Conservation (phyloP, 2,113 vertebrate species). For the Vulpes lagopus region DNA sequence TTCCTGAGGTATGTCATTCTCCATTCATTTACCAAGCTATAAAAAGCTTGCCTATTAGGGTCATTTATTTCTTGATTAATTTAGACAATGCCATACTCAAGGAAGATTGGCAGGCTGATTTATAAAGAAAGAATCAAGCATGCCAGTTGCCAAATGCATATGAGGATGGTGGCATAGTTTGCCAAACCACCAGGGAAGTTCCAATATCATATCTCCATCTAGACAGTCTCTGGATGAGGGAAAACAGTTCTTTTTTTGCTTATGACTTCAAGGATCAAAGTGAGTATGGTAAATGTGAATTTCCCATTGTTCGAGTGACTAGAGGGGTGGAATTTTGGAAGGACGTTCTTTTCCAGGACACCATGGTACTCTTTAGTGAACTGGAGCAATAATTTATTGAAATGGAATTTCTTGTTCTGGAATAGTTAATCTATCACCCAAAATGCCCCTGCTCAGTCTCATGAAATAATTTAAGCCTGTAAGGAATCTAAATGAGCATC, state of each 20-base stretch:
- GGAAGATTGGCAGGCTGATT: background rate
- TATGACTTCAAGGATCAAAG: constrained; percentile 25
- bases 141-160: background rate
- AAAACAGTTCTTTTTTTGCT: background rate
- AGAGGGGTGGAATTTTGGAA: constrained; percentile 62
- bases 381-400: constrained; percentile 76
- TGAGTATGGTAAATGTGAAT: background rate
- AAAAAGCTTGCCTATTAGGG: background rate
- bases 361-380: constrained; percentile 51
- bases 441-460: constrained; percentile 57
- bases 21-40: background rate
- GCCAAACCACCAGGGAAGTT: background rate
- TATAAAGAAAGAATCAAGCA: background rate
- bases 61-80: background rate
- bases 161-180: background rate
- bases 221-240: background rate
- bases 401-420: constrained; percentile 56
- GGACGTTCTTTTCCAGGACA: constrained; percentile 67
- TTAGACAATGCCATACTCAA: background rate
- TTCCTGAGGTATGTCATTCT: background rate
- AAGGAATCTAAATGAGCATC: constrained; percentile 27
- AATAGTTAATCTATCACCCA: constrained; percentile 52
- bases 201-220: background rate
- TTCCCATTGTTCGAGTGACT: constrained; percentile 8
- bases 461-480: constrained; percentile 37